Evolutionary conservation across 1,140 invertebrate genomes (phyloP).

Genomic region (Drosophila littoralis): DNA sequence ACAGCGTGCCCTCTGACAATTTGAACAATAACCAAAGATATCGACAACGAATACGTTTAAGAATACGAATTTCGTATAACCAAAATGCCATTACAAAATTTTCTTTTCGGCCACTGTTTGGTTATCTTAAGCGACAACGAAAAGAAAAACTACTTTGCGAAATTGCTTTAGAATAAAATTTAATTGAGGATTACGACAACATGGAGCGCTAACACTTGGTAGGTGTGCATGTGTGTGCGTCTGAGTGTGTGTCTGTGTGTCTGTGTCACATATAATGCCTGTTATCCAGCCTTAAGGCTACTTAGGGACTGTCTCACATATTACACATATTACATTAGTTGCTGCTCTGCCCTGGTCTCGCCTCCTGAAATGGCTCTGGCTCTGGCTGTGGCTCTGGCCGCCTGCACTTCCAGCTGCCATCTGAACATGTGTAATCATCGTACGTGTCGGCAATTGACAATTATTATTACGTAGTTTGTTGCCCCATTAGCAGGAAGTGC

Average conservation of each 20-base stretch:
- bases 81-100: slow-evolving; percentile 41
- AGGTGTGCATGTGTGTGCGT: slow-evolving; percentile 17
- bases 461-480: slow-evolving; percentile 78
- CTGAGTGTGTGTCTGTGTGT: slow-evolving; percentile 12
- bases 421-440: slow-evolving; percentile 80
- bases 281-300: slow-evolving; percentile 80
- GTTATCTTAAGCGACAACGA: slow-evolving; percentile 56
- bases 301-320: slow-evolving; percentile 80
- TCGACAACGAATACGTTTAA: slow-evolving; percentile 40
- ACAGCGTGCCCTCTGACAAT: slow-evolving; percentile 69
- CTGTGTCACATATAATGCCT: slow-evolving; percentile 69
- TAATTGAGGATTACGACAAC: slow-evolving; percentile 75
- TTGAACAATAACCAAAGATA: slow-evolving; percentile 71
- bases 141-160: slow-evolving; percentile 76
- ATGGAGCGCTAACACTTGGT: slow-evolving; percentile 26
- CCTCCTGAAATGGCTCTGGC: slow-evolving; percentile 23
- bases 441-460: slow-evolving; percentile 81
- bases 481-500: slow-evolving; percentile 49
- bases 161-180: slow-evolving; percentile 83
- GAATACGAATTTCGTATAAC: slow-evolving; percentile 6
- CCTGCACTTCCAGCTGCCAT: slow-evolving; percentile 56
- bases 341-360: slow-evolving; percentile 15
- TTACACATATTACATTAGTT: slow-evolving; percentile 79
- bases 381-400: slow-evolving; percentile 16
- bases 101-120: slow-evolving; percentile 55